These are phyloP conservation scores for Gallirallus australis DNA, from an alignment of 2,797 vertebrate genomes.

Conservation along the genomic window DNA sequence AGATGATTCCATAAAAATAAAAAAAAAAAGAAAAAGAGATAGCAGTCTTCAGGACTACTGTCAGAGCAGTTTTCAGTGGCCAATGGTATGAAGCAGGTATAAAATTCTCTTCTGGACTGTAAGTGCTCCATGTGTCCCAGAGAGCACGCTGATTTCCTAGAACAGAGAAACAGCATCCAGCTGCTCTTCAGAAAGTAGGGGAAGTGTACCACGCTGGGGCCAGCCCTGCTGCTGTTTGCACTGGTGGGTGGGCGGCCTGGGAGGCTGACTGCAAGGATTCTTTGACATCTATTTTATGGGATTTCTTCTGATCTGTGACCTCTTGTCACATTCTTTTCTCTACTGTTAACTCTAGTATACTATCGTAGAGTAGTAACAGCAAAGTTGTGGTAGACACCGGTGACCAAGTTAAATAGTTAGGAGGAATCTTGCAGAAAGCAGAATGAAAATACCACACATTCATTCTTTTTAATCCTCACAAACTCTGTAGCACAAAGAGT, in stretches of 20 bases:
- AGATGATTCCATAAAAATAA: not conserved
- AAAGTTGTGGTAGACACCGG: not conserved
- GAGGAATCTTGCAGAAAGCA: not conserved
- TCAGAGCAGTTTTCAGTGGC: not conserved
- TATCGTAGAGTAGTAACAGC: not conserved
- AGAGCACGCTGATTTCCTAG: not conserved
- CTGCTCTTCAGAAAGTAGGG: not conserved
- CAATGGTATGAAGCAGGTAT: not conserved
- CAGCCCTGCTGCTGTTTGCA: not conserved
- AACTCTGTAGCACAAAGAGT: not conserved
- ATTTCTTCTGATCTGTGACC: not conserved
- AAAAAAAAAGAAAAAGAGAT: not conserved
- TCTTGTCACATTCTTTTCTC: not conserved
- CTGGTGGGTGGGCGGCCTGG: not conserved
- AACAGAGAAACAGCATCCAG: not conserved
- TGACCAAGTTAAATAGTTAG: not conserved
- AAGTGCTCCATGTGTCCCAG: not conserved
- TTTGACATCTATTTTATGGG: accelerated
- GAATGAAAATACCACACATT: not conserved
- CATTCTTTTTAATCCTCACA: not conserved
- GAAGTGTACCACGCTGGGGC: not conserved
- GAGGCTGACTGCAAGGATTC: not conserved
- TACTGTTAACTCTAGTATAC: not conserved
- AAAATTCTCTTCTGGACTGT: not conserved
- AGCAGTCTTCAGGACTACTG: not conserved